Conservation (phyloP, 2,113 vertebrate species). For the Urocitellus parryii region DNA sequence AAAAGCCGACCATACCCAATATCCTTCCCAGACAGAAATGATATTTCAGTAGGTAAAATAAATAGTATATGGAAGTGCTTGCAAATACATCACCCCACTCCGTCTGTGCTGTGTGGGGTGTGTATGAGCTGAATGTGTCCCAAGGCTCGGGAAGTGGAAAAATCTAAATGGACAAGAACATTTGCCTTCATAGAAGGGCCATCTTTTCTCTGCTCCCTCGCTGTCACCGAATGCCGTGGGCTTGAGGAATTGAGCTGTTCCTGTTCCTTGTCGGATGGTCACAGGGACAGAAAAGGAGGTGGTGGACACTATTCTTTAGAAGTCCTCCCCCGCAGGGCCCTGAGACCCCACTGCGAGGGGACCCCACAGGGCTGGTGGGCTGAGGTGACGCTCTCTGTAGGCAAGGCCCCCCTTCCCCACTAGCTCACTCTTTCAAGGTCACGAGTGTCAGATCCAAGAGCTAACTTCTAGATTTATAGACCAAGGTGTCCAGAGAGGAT, state of each 20-base stretch:
- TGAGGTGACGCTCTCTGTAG: background rate
- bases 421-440: background rate
- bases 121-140: conserved; percentile 49
- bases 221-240: background rate
- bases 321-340: background rate
- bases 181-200: conserved; percentile 32
- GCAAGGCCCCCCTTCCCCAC: accelerated
- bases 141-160: background rate
- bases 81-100: background rate
- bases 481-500: background rate
- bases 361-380: background rate
- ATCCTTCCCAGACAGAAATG: conserved; percentile 76
- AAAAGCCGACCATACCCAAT: conserved; percentile 59
- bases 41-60: conserved; percentile 68
- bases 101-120: background rate
- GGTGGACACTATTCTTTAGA: background rate
- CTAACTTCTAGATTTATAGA: background rate
- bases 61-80: conserved; percentile 17
- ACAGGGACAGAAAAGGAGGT: background rate
- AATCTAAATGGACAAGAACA: conserved; percentile 55
- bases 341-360: background rate
- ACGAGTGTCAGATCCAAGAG: background rate
- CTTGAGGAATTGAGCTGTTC: conserved; percentile 12
- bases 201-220: conserved; percentile 31
- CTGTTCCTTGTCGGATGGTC: background rate